Conservation (phyloP, 2,888 invertebrate species). For the Tachystola acroxantha region DNA sequence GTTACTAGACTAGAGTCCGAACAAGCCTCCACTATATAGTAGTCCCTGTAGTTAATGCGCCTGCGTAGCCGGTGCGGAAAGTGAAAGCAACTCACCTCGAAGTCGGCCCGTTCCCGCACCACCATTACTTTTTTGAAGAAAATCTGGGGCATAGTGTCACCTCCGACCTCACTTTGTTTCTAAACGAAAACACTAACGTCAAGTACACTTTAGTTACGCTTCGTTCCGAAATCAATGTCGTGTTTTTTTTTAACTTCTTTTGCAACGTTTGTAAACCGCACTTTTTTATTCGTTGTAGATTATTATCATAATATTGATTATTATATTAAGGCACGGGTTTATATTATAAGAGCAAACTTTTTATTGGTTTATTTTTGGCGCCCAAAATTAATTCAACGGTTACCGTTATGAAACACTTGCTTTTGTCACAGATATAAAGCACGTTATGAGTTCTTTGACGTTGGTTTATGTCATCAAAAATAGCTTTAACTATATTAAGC, state of each 20-base stretch:
- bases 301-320: too few species aligned
- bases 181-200: constrained; percentile 10
- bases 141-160: constrained; percentile 70
- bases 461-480: background rate
- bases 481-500: constrained; percentile 11
- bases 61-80: constrained; percentile 31
- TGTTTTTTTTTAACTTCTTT: background rate
- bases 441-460: too few species aligned
- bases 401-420: too few species aligned
- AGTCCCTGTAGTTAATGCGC: too few species aligned
- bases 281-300: constrained; percentile 7
- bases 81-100: constrained; percentile 75
- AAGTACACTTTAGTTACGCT: constrained; percentile 3
- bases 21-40: too few species aligned
- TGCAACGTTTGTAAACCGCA: constrained; percentile 5
- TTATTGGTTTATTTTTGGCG: too few species aligned
- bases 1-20: too few species aligned
- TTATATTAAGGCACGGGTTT: too few species aligned
- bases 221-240: constrained; percentile 10
- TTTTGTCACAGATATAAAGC: too few species aligned
- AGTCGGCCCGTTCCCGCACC: constrained; percentile 60
- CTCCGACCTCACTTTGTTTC: constrained; percentile 18
- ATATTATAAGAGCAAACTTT: too few species aligned
- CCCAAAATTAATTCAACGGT: too few species aligned
- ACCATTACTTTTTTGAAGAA: constrained; percentile 77